Evolutionary conservation across 1,140 invertebrate genomes (phyloP), one percentile per base, ranked within the genome.

Genomic region (Goniozus legneri): DNA sequence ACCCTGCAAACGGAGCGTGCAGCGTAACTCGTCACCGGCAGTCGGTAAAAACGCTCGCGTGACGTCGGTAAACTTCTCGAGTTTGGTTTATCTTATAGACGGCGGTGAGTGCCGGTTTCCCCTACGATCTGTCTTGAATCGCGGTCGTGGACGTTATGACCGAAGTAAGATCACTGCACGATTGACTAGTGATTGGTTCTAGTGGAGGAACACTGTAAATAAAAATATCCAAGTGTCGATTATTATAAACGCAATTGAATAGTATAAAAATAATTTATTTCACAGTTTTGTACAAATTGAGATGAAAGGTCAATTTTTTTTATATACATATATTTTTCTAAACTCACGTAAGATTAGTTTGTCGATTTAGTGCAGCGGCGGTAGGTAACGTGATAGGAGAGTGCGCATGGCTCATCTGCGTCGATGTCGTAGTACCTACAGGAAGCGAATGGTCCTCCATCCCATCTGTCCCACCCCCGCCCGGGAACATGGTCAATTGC

Each of bases 341-440:
- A 27, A 73, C 68, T 76, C 69, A 76, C 73, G 65, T 73, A 61
- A 73, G 65, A 44, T 62, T 69, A 33, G 71, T 73, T 42, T 74
- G 73, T 35, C 69, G 71, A 62, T 73, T 74, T 50, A 76, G 64
- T 19, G 63, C 67, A 37, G 69, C 71, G 56, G 69, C 71, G 50
- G 73, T 71, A 59, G 71, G 73, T 61, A 76, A 65, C 41, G 68
- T 59, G 45, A 76, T 56, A 42, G 73, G 71, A 34, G 73, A 74
- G 43, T 73, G 70, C 44, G 73, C 69, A 45, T 73, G 66, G 37
- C 62, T 64, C 46, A 71, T 58, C 46, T 73, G 71, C 20, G 58
- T 44, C 16, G 65, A 54, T 37, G 60, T 58, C 38, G 69, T 52
- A 51, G 69, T 55, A 58, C 62, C 54, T 47, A 67, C 49, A 39